Base-by-base conservation (phyloP, 2,113 vertebrate species). In the Melanotaenia duboulayi region DNA sequence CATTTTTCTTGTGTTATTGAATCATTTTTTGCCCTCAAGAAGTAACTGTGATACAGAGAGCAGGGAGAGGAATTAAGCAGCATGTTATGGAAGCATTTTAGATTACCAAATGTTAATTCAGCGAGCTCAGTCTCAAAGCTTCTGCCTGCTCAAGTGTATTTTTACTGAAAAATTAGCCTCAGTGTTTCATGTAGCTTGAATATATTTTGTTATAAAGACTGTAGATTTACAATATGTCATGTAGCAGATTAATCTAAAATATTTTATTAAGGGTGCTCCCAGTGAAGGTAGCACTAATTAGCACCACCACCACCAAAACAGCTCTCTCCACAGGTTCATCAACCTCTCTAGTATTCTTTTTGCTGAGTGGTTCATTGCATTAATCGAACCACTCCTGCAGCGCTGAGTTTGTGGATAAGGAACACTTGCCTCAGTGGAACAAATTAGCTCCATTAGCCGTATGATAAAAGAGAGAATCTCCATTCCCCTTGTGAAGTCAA, bases 401-500 rank as follows among this genome's bases (percentile, higher is more conserved):
- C 25, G 54, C 70, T 76, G 76, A 76, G 74, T 90, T 80, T 89
- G 80, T 76, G 68, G 78, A 87, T 59, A 67, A 87, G 69, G 68
- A 91, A 85, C 82, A 63, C 76, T 87, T 90, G 65, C 70, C 88
- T 88, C 84, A 59, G 87, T 87, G 89, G 87, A 87, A 89, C 87
- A 92, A 91, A 92, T 91, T 87, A 89, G 72, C 84, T 84, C 80
- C 74, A 87, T 91, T 91, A 88, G 80, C 62, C 7, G 25, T 73
- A 55, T 78, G 86, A 90, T 87, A 84, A 86, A 88, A 91, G 74
- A 65, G 62, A 86, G 69, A 84, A 58, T 85, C 80, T 88, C 62
- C 50, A 65, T 81, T 80, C 69, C 71, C 76, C 58, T 40, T 74
- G 81, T 83, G 82, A 81, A 87, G 78, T 73, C 59, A 50, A 46